Evolutionary conservation across 2,113 vertebrate species (phyloP).

Genomic region (Nanorana parkeri): DNA sequence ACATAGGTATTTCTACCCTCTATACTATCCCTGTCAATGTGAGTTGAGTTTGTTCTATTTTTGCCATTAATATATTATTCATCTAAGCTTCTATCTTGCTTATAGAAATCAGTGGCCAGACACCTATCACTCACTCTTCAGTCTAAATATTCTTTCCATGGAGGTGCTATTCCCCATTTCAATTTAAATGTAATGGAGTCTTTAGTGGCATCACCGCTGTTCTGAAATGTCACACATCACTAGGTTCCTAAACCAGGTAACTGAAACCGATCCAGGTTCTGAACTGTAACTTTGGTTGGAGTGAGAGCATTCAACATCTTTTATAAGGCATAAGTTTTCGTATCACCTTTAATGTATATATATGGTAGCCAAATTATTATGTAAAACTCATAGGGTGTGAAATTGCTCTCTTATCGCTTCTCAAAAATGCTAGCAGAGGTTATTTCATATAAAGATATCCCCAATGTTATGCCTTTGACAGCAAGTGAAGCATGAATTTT

Average conservation of each 20-base stretch:
- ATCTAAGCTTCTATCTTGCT: not conserved
- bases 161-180: not conserved
- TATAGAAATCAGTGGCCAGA: constrained; percentile 16
- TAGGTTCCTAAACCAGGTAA: not conserved
- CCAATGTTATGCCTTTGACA: constrained; percentile 3
- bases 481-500: constrained; percentile 28
- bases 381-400: constrained; percentile 35
- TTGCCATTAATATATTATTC: not conserved
- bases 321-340: constrained; percentile 1
- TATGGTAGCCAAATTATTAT: constrained; percentile 39
- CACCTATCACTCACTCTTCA: constrained; percentile 18
- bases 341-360: constrained; percentile 36
- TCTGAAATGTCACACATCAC: constrained; percentile 41
- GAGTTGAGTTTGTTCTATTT: not conserved
- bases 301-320: not conserved
- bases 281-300: constrained; percentile 4
- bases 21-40: not conserved
- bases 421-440: not conserved
- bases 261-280: constrained; percentile 5
- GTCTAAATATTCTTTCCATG: constrained; percentile 15
- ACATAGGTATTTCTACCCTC: too few species aligned
- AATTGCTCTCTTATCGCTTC: constrained; percentile 28
- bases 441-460: constrained; percentile 32
- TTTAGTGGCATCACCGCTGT: constrained; percentile 26
- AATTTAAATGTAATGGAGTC: constrained; percentile 54